Evolutionary conservation across 2,797 vertebrate species (phyloP).

Genomic region (Lemur catta): DNA sequence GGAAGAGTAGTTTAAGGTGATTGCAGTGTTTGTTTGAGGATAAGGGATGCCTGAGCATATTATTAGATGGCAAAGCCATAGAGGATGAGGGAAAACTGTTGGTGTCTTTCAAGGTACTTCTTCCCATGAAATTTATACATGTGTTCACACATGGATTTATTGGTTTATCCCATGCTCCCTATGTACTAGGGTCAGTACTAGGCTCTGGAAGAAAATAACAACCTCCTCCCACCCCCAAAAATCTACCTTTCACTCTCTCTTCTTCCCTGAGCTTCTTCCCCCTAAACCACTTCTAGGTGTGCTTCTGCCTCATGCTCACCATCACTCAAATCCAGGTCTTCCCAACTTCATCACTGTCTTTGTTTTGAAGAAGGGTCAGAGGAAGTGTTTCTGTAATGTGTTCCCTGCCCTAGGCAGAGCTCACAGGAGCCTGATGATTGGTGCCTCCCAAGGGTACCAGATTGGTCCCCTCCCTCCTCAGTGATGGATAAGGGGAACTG

Average conservation of each 20-base stretch:
- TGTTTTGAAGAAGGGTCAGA: not conserved
- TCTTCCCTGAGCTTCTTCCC: not conserved
- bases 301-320: not conserved
- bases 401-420: not conserved
- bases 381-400: not conserved
- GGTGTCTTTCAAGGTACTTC: not conserved
- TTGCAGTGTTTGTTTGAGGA: not conserved
- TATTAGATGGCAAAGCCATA: not conserved
- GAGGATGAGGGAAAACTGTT: not conserved
- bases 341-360: not conserved
- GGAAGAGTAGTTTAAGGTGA: not conserved
- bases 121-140: not conserved
- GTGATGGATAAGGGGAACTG: not conserved
- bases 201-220: not conserved
- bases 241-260: not conserved
- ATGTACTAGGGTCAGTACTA: not conserved
- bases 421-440: slow-evolving; percentile 34
- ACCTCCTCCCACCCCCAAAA: no score
- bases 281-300: not conserved
- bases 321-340: not conserved
- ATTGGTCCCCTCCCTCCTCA: not conserved
- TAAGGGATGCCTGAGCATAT: not conserved
- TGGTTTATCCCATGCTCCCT: no score
- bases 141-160: not conserved
- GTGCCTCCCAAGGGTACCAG: slow-evolving; percentile 1